Evolutionary conservation across 2,888 invertebrate genomes (phyloP), one percentile per base, ranked within the genome.

Genomic region (Drosophila ustulata): DNA sequence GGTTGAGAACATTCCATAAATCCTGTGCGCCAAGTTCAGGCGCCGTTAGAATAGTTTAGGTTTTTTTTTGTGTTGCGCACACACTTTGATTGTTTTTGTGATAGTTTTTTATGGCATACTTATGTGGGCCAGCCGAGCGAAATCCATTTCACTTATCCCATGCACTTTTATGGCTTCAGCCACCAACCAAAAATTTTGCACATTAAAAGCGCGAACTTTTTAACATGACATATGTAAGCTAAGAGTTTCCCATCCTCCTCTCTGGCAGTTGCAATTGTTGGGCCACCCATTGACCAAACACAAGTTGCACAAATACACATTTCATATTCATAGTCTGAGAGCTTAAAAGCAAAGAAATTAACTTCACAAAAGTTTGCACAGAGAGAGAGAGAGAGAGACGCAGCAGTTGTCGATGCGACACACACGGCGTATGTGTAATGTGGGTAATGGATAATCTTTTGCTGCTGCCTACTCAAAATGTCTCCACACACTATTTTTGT

Each of bases 261-360:
- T 11, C 32, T 13, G 43, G 41, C 52, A 28, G 53, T 39, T 57
- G 56, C 57, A 34, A 30, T 49, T 59, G 59, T 41, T n/a, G 45
- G 50, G 51, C 28, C 62, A 71, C 37, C 56, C 70, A 57, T 66
- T 78, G 80, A 73, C 80, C 82, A 88, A 77, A 80, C 75, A 86
- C 76, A 83, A 80, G 84, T 69, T 78, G 81, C 87, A 83, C 82
- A 83, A 82, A 88, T 86, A 83, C 70, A 83, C 88, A 83, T 83
- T 83, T 83, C 89, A 86, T 86, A 83, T 83, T 83, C 88, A 83
- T 83, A 83, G 87, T 71, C 83, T 65, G 37, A 57, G 82, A 74
- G 86, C 88, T 88, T 88, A 85, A 85, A 85, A 83, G 87, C 83
- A 69, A 83, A 82, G 83, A 83, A 83, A 83, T 83, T 83, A 83